Evolutionary conservation across 2,113 vertebrate species (phyloP).

Genomic region (Corythaeola cristata): DNA sequence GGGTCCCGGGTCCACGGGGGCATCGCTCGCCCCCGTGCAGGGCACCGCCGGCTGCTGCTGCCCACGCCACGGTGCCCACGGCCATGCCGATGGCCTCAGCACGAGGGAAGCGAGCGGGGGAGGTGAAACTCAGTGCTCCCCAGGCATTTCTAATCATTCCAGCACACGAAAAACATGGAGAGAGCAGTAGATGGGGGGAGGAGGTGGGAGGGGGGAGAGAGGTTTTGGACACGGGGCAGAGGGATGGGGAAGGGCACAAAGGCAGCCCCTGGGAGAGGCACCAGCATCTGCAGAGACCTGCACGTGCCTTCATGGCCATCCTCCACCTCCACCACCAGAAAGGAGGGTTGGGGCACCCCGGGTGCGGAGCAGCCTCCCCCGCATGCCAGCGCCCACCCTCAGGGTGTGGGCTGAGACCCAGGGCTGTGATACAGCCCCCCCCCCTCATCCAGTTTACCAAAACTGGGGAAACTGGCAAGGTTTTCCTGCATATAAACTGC

Average conservation of each 20-base stretch:
- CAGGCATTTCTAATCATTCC: background rate
- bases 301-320: too few relatives aligned
- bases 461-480: background rate
- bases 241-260: background rate
- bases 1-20: accelerated
- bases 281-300: background rate
- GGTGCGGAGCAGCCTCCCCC: background rate
- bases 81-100: background rate
- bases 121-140: background rate
- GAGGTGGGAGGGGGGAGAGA: background rate
- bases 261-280: background rate
- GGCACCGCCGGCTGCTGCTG: accelerated
- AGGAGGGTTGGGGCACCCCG: background rate
- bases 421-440: background rate
- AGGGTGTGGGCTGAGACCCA: background rate
- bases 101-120: background rate
- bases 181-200: background rate
- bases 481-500: background rate
- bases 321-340: background rate
- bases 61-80: background rate
- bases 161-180: background rate
- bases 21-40: background rate
- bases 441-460: accelerated
- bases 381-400: background rate
- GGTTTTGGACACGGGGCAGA: background rate